Percentiles rank a stretch among this genome's conserved stretches.
These are phyloP conservation scores for Platyscelio sp. DNA, from an alignment of 2,888 invertebrate genomes.

Conservation along the genomic window DNA sequence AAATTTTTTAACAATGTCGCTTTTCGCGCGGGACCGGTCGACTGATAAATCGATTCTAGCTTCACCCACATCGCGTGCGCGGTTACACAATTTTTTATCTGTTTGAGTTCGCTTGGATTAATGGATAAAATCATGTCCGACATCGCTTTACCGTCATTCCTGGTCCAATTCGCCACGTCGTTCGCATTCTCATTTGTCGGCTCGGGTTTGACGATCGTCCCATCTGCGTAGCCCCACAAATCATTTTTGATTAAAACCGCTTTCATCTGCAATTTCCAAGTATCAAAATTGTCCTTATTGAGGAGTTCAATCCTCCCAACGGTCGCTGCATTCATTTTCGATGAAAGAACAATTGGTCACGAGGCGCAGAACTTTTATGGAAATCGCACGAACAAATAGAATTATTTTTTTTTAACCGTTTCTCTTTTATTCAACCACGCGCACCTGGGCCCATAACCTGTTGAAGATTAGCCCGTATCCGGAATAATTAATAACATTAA, in stretches of 20 bases:
- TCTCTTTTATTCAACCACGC: no score
- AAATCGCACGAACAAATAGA: no score
- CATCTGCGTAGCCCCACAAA: constrained; percentile 5
- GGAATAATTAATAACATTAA: no score
- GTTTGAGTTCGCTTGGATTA: neutral
- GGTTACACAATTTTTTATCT: neutral
- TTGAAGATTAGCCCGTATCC: no score
- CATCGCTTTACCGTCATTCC: neutral
- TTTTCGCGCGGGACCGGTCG: no score
- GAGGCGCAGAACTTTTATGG: no score
- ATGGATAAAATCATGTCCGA: neutral
- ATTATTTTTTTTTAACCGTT: no score
- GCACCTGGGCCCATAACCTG: no score
- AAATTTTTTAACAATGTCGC: no score
- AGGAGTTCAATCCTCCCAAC: constrained; percentile 10
- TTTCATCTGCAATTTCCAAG: constrained; percentile 10
- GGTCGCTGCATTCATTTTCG: neutral
- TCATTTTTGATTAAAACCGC: constrained; percentile 14
- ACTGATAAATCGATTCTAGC: constrained; percentile 1
- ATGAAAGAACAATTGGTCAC: no score
- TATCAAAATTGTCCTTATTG: constrained; percentile 27
- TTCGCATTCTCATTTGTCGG: neutral
- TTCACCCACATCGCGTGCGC: neutral
- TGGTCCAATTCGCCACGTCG: no score
- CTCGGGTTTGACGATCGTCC: neutral